A percentile compares a stretch with the other conserved stretches of the same genome.
Conservation (phyloP, 1,140 invertebrate species). For the Drosophila sp. region DNA sequence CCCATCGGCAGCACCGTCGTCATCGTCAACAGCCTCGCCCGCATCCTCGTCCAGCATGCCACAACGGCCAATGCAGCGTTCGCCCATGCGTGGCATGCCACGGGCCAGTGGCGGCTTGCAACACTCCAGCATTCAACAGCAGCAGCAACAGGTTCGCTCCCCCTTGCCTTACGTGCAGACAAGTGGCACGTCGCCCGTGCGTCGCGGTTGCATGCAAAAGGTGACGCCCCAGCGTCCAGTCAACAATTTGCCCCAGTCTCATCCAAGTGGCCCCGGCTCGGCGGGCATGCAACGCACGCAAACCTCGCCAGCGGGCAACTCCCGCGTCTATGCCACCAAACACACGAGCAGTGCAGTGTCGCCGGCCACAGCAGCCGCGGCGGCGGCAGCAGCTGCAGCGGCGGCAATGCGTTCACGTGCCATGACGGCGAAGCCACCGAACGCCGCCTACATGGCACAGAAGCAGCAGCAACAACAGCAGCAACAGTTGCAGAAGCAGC, state of each 20-base stretch:
- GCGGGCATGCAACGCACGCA: conserved; percentile 25
- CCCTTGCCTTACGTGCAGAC: conserved; percentile 2
- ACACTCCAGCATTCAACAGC: conserved; percentile 13
- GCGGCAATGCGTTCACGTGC: conserved; percentile 38
- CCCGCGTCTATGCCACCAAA: conserved; percentile 44
- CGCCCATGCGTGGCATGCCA: conserved; percentile 34
- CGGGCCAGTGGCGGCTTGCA: conserved; percentile 1
- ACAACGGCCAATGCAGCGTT: conserved; percentile 44
- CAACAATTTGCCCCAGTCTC: conserved; percentile 5
- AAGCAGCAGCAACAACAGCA: conserved; percentile 48
- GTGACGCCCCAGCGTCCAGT: conserved; percentile 76
- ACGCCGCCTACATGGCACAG: conserved; percentile 21
- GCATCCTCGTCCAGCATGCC: background rate
- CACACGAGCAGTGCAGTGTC: conserved; percentile 36
- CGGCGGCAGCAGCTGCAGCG: conserved; percentile 21
- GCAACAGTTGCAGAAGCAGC: conserved; percentile 30
- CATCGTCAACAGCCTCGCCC: background rate
- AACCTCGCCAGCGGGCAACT: conserved; percentile 11
- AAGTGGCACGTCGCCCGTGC: conserved; percentile 32
- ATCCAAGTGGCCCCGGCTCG: background rate
- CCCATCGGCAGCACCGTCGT: background rate
- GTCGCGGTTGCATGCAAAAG: conserved; percentile 77
- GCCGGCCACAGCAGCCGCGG: conserved; percentile 6
- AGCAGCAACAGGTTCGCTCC: conserved; percentile 15
- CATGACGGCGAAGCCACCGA: conserved; percentile 1